phyloP scores from a whole-genome alignment of 2,797 vertebrate species.

The Aplochiton taeniatus region DNA sequence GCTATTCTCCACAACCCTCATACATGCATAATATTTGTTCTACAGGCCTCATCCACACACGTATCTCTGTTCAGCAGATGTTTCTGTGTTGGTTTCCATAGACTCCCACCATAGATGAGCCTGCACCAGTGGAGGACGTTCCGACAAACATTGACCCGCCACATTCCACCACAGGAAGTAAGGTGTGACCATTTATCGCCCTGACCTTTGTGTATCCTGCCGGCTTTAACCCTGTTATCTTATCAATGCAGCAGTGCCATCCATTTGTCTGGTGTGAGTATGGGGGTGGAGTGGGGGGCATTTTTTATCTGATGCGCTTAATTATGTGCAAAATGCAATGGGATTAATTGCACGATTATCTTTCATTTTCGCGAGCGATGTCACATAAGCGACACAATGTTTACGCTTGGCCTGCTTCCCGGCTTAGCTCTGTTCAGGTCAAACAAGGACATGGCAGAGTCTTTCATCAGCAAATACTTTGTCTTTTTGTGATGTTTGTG shows the following conservation, averaged over 20 bases:
- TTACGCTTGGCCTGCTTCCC: slow-evolving; percentile 31
- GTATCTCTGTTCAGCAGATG: not conserved
- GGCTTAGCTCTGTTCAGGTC: slow-evolving; percentile 32
- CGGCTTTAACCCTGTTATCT: too few species aligned
- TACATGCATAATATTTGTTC: too few species aligned
- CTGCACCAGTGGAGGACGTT: slow-evolving; percentile 6
- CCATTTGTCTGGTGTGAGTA: not conserved
- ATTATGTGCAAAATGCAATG: slow-evolving; percentile 25
- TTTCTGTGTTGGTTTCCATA: slow-evolving; percentile 29
- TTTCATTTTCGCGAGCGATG: slow-evolving; percentile 31
- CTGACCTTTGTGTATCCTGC: too few species aligned
- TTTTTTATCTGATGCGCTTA: slow-evolving; percentile 31
- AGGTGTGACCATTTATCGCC: slow-evolving; percentile 30
- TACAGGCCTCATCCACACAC: not conserved
- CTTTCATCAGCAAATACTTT: slow-evolving; percentile 22
- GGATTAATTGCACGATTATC: slow-evolving; percentile 49
- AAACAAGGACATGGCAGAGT: slow-evolving; percentile 20
- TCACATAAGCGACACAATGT: slow-evolving; percentile 31
- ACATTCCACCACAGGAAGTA: slow-evolving; percentile 57
- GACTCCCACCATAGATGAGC: slow-evolving; percentile 17
- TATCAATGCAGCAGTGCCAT: too few species aligned
- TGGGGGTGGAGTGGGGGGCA: not conserved
- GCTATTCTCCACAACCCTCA: too few species aligned
- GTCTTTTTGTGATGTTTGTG: not conserved
- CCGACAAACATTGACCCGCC: slow-evolving; percentile 39